Conservation (phyloP, 2,797 vertebrate species). For the Macrochelys suwanniensis region DNA sequence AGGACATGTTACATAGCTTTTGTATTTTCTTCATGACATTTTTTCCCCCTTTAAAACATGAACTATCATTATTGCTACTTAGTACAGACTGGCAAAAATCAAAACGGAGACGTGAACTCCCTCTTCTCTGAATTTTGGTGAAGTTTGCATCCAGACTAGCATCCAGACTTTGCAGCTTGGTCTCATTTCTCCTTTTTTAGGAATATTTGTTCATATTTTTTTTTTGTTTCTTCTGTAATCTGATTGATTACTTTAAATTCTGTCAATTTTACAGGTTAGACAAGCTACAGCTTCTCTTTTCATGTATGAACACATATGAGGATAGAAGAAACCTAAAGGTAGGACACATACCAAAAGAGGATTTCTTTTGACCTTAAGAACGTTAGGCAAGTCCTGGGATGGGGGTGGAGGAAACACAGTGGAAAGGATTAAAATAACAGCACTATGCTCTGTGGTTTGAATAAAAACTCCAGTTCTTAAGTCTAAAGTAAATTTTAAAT, state of each 20-base stretch:
- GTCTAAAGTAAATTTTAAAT: conserved; percentile 20
- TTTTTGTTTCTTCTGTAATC: background rate
- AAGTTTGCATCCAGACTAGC: background rate
- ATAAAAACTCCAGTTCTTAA: background rate
- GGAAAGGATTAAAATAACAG: background rate
- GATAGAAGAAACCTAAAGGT: background rate
- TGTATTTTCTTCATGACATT: background rate
- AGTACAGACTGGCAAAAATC: background rate
- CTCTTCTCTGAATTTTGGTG: background rate
- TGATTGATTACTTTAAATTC: background rate
- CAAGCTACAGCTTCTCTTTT: background rate
- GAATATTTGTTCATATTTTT: background rate
- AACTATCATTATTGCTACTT: background rate
- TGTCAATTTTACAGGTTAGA: background rate
- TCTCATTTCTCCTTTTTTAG: background rate
- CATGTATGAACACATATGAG: background rate
- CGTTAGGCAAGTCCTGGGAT: background rate
- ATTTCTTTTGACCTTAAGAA: background rate
- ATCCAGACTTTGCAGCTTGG: background rate
- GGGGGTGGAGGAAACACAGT: background rate
- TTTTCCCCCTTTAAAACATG: background rate
- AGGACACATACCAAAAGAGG: background rate
- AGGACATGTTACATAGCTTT: background rate
- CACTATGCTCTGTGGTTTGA: conserved; percentile 15
- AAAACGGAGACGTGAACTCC: background rate